Conservation (phyloP, 23 tunicate species). For the Clavelina lepadiformis region DNA sequence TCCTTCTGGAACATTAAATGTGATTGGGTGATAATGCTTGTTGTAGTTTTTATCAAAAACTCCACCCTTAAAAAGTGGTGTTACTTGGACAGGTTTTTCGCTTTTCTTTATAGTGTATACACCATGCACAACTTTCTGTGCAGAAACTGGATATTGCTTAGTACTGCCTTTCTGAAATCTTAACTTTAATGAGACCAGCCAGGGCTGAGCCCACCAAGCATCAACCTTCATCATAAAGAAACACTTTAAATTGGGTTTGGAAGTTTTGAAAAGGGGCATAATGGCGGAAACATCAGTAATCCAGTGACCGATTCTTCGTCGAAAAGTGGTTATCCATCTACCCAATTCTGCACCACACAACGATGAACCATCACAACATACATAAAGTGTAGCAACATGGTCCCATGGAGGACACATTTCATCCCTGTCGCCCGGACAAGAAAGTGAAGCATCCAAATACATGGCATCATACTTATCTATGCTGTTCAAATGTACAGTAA, state of each 20-base stretch:
- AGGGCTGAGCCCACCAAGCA: conserved; percentile 68
- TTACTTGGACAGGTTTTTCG: conserved; percentile 2
- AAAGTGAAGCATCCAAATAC: conserved; percentile 29
- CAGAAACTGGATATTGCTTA: background rate
- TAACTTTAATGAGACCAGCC: conserved; percentile 27
- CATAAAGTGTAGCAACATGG: conserved; percentile 33
- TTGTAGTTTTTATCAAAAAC: conserved; percentile 38
- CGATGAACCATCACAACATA: conserved; percentile 30
- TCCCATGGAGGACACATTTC: conserved; percentile 71
- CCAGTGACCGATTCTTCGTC: conserved; percentile 57
- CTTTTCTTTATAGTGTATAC: background rate
- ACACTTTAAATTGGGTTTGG: conserved; percentile 10
- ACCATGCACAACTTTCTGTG: background rate
- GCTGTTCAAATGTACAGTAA: conserved; percentile 1
- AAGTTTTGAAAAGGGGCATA: conserved; percentile 20
- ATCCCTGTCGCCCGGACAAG: conserved; percentile 46
- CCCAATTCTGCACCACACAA: conserved; percentile 29
- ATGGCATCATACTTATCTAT: conserved; percentile 10
- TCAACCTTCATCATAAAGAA: conserved; percentile 12
- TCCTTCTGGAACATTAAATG: background rate
- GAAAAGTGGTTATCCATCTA: conserved; percentile 51
- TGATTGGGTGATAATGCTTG: conserved; percentile 27
- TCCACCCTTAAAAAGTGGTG: conserved; percentile 47
- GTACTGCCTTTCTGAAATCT: conserved; percentile 11
- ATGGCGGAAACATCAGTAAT: conserved; percentile 51